Evolutionary conservation across 1,140 invertebrate genomes (phyloP), one percentile per base, ranked within the genome.

Genomic region (Kradibia gibbosae): DNA sequence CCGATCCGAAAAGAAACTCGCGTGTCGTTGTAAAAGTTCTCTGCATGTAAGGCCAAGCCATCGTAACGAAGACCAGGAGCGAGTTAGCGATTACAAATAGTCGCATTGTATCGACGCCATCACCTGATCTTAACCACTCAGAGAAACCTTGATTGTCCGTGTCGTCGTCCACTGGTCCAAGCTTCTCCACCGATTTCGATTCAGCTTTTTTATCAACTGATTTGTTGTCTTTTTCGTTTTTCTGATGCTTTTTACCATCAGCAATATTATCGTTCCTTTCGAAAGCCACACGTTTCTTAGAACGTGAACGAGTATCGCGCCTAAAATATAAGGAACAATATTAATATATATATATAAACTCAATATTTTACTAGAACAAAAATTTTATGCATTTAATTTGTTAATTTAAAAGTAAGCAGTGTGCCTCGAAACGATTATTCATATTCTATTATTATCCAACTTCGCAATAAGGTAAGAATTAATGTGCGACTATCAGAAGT

Each of bases 71-170:
- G 4, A 93, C 88, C 25, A 93, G 83, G 10, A 94, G 48, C 17
- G 92, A 92, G 88, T 94, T 94, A 31, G 91, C 90, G 20, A 94
- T 86, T 25, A 94, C 92, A 83, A 94, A 94, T 3, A 93, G 84
- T 80, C 91, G 90, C 91, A 94, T 92, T 86, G 92, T 93, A 85
- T 93, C 93, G 28, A 92, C 82, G 36, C 93, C 93, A 34, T 92
- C 89, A 77, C 89, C 89, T 7, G 93, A 93, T 81, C 89, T 87
- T 10, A 94, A 84, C 93, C 93, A 94, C n/a, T 88, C 88, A 22
- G 90, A 87, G 78, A 94, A 94, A 20, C 92, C 92, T 81, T 93
- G 88, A 85, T 92, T 91, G 0, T 90, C 80, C 17, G 74, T 67
- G 22, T 86, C 85, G n/a, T 91, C 90, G 77, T 88, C 88, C n/a